Conservation (phyloP, 2,797 vertebrate genomes). For the Podarcis lilfordi region DNA sequence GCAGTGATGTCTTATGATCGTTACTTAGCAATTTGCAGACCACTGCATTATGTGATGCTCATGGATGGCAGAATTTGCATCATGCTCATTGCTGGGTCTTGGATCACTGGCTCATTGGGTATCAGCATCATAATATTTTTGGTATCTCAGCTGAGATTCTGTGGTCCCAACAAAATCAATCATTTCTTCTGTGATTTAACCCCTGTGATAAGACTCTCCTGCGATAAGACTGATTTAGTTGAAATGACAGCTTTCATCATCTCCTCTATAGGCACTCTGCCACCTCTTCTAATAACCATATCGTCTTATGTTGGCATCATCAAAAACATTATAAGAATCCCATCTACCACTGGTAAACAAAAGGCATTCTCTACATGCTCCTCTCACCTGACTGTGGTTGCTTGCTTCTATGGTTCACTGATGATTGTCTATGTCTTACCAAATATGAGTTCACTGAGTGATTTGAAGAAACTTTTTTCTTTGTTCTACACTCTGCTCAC, state of each 20-base stretch:
- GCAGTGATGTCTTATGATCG: constrained; percentile 39
- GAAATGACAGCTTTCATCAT: constrained; percentile 14
- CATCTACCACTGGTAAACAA: constrained; percentile 25
- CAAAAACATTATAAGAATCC: constrained; percentile 22
- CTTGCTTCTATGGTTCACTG: too few species aligned
- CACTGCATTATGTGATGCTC: too few species aligned
- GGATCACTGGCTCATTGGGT: too few species aligned
- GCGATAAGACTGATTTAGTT: constrained; percentile 16
- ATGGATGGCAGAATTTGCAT: neutral
- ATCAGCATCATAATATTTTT: too few species aligned
- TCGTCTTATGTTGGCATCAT: constrained; percentile 42
- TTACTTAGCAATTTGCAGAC: too few species aligned
- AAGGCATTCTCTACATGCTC: constrained; percentile 15
- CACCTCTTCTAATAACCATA: constrained; percentile 14
- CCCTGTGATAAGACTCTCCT: constrained; percentile 26
- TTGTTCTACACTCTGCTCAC: neutral
- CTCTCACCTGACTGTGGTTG: too few species aligned
- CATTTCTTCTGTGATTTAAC: too few species aligned
- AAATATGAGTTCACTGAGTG: too few species aligned
- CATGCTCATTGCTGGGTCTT: neutral
- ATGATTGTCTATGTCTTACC: too few species aligned
- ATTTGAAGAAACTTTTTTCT: too few species aligned
- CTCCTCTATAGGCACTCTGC: neutral
- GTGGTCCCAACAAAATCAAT: neutral
- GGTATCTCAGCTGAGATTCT: neutral